Evolutionary conservation across 1,140 invertebrate species (phyloP), one percentile per base, ranked within the genome.

Genomic region (Phymastichus coffea): DNA sequence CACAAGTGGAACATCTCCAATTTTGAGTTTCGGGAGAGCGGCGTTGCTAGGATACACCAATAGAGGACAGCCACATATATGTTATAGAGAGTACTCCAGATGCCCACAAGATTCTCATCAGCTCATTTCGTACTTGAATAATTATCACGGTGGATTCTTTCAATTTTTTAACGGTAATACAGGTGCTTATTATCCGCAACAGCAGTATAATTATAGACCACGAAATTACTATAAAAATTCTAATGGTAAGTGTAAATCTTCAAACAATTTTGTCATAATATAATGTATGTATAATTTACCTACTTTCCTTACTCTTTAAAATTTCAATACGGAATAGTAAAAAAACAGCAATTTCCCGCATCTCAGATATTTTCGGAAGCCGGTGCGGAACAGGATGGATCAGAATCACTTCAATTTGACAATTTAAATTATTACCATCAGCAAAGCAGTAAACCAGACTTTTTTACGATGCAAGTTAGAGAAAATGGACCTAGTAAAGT

Each of bases 131-230:
- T 93, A 93, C 71, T 78, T 93, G 43, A 93, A 93, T 76, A 93
- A 92, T 75, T 85, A 93, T 70, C 91, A 91, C 56, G 91, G 91
- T 37, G 91, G 91, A 9, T 91, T 92, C 71, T 93, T 92, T 71
- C 83, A 88, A 53, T 89, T 88, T 67, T 92, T 93, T 69, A 85
- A 17, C 20, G 43, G 37, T 2, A 40, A 53, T 38, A 8, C 6
- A 10, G 22, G 10, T 1, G 35, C 35, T 30, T 60, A 61, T 40
- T 20, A 54, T 9, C 35, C 14, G 9, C 30, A 20, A 37, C 47
- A 57, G 6, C 17, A 61, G 15, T 37, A 33, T 15, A 3, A 17
- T 2, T 49, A 60, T 17, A 44, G 25, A 10, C 37, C 37, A 26
- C n/a, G n/a, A n/a, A n/a, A n/a, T n/a, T 53, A 64, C 14, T 43